Evolutionary conservation across 1,140 invertebrate species (phyloP).

Genomic region (Ditylenchus dipsaci): DNA sequence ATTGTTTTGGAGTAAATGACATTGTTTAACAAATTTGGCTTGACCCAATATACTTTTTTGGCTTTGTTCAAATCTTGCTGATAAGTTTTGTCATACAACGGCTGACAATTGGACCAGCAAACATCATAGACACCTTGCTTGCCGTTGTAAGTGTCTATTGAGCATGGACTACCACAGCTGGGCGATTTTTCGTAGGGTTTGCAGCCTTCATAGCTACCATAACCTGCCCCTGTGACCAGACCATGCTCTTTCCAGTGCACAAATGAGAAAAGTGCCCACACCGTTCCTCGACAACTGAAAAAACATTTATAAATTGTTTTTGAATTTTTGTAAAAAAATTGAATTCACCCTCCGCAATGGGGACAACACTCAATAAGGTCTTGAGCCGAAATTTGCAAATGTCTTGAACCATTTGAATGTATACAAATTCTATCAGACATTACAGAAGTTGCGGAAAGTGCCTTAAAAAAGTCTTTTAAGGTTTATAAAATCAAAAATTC

Average conservation of each 20-base stretch:
- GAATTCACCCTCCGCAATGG: slow-evolving; percentile 38
- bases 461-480: slow-evolving; percentile 25
- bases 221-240: slow-evolving; percentile 19
- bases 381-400: slow-evolving; percentile 32
- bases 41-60: slow-evolving; percentile 36
- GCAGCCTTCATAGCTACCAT: slow-evolving; percentile 38
- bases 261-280: slow-evolving; percentile 33
- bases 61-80: slow-evolving; percentile 36
- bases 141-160: slow-evolving; percentile 22
- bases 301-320: too few relatives aligned
- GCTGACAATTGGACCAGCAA: slow-evolving; percentile 33
- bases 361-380: slow-evolving; percentile 34
- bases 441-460: slow-evolving; percentile 32
- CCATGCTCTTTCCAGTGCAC: slow-evolving; percentile 35
- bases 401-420: slow-evolving; percentile 17
- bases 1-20: slow-evolving; percentile 17
- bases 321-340: slow-evolving; percentile 1
- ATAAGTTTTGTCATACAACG: slow-evolving; percentile 28
- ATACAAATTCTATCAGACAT: slow-evolving; percentile 41
- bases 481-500: slow-evolving; percentile 5
- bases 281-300: slow-evolving; percentile 22
- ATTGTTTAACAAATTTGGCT: slow-evolving; percentile 14
- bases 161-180: slow-evolving; percentile 33
- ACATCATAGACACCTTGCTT: slow-evolving; percentile 9
- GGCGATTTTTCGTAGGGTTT: slow-evolving; percentile 33